A percentile compares a stretch with the other conserved stretches of the same genome.
Evolutionary conservation across 2,113 vertebrate species (phyloP).

Genomic region (Megaceryle maxima): DNA sequence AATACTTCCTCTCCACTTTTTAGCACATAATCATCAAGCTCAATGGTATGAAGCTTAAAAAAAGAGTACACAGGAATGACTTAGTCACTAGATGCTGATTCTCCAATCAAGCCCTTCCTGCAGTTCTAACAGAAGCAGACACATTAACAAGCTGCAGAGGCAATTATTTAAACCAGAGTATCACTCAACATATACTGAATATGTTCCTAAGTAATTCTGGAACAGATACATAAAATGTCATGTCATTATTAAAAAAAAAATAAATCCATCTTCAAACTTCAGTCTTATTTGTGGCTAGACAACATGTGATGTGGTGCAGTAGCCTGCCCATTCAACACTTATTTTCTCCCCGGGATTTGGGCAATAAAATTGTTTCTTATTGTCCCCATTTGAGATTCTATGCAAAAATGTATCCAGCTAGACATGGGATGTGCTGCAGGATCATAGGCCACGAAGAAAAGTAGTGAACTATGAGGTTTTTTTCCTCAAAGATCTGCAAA

Average conservation of each 20-base stretch:
- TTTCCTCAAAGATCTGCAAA: neutral
- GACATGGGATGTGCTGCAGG: neutral
- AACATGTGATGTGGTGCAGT: neutral
- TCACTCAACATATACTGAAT: neutral
- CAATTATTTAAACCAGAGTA: neutral
- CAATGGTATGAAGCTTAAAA: neutral
- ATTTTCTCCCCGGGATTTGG: neutral
- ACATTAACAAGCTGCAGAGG: neutral
- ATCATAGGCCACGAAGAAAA: neutral
- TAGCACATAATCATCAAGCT: neutral
- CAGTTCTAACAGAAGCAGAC: neutral
- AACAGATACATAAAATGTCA: neutral
- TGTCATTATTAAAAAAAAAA: neutral
- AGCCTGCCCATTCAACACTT: neutral
- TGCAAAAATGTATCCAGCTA: neutral
- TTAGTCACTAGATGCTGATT: neutral
- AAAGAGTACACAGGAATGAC: neutral
- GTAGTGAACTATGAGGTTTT: rapidly evolving
- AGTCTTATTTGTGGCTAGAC: neutral
- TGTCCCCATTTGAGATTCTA: neutral
- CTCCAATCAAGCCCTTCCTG: neutral
- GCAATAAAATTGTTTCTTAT: neutral
- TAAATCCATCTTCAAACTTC: neutral
- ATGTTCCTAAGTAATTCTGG: neutral
- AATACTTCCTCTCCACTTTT: neutral